Conservation (phyloP, 2,113 vertebrate species). For the Leucoraja erinaceus region DNA sequence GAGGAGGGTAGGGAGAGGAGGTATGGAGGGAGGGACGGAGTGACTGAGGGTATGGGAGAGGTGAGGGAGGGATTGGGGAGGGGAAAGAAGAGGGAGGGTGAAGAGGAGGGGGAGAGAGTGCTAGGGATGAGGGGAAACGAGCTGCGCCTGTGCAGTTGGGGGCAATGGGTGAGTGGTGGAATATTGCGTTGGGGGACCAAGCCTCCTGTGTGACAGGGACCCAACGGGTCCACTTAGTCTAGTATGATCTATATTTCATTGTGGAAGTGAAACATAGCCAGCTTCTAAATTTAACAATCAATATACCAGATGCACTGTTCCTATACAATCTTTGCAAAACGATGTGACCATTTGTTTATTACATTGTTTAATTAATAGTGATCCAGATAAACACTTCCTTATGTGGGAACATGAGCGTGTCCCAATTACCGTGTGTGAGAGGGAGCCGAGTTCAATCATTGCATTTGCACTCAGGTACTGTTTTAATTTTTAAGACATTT, state of each 20-base stretch:
- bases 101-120: too few species aligned
- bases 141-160: too few species aligned
- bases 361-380: constrained; percentile 59
- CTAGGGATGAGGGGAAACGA: too few species aligned
- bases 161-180: too few species aligned
- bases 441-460: constrained; percentile 95
- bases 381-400: constrained; percentile 94
- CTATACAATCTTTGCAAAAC: not conserved
- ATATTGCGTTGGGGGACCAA: too few species aligned
- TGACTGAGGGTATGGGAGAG: too few species aligned
- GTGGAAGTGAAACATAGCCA: not conserved
- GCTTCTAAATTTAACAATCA: not conserved
- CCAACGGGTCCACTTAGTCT: not conserved
- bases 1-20: too few species aligned
- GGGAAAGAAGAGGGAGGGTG: not conserved
- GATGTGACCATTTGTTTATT: not conserved
- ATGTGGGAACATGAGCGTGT: constrained; percentile 96
- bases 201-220: not conserved
- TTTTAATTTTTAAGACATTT: not conserved
- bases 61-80: too few species aligned
- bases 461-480: constrained; percentile 92
- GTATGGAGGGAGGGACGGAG: too few species aligned
- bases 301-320: not conserved
- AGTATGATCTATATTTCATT: not conserved
- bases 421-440: constrained; percentile 92